Evolutionary conservation across 1,140 invertebrate species (phyloP), one percentile per base, ranked within the genome.

Genomic region (Macrosteles quadrilineatus): DNA sequence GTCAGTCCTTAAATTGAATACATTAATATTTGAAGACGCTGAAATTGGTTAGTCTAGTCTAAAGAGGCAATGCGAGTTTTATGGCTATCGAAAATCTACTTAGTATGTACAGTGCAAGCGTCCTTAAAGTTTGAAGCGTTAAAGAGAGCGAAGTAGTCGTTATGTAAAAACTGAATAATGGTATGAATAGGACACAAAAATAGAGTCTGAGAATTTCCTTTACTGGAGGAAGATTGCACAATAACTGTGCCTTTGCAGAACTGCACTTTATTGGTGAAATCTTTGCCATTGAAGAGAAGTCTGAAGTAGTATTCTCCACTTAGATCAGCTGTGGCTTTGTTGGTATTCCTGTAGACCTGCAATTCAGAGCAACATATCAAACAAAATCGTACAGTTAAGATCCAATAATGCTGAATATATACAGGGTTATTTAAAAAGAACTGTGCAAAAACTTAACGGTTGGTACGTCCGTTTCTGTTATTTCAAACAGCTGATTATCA

Each of bases 91-190:
- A 50, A 21, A 50, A 50, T 9, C 47, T 50, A 50, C n/a, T 50
- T 50, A 19, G 6, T 32, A 64, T 69, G 68, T 2, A 63, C 23
- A 9, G 83, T 80, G 74, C 92, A 95, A 3, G 92, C 91, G 75
- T 94, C 92, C 80, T 93, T 94, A 76, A 90, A 92, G 82, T 95
- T 95, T 12, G 89, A 91, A 2, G 88, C 88, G 78, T 94, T 94
- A 43, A 95, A 90, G 14, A 84, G 80, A 9, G 83, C 78, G 77
- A 95, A 95, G 79, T 94, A 95, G 79, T 93, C 90, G 75, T 95
- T 92, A 75, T 94, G 92, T 65, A 93, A 83, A 77, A 93, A 92
- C 53, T 92, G 83, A 17, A 94, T 90, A 25, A 94, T 92, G 76
- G 90, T 91, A 75, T 95, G 92, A 73, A 95, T 91, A 14, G 91